Conservation (phyloP, 2,797 vertebrate genomes). For the Paedocypris micromegethes region DNA sequence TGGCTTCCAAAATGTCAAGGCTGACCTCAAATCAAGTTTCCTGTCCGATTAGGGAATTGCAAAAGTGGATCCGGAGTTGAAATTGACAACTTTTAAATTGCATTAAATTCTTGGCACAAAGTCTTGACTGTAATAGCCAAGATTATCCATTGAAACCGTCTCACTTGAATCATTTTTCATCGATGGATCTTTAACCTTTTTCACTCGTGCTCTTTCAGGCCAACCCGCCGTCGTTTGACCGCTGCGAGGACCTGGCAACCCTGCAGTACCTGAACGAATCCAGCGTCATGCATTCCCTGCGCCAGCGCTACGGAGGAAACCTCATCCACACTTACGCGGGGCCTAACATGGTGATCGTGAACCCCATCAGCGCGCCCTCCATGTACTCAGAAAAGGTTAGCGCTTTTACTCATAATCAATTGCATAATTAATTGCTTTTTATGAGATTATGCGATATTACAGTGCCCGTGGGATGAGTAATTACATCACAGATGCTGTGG, state of each 20-base stretch:
- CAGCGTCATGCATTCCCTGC: slow-evolving; percentile 85
- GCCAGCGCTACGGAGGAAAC: slow-evolving; percentile 90
- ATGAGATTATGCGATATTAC: no score
- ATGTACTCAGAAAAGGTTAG: slow-evolving; percentile 96
- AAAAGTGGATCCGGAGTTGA: slow-evolving; percentile 23
- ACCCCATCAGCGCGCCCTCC: slow-evolving; percentile 88
- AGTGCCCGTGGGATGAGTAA: no score
- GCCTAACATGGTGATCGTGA: slow-evolving; percentile 85
- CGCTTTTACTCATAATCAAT: not conserved
- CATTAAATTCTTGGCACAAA: slow-evolving; percentile 27
- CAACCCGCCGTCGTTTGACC: slow-evolving; percentile 85
- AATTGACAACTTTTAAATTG: slow-evolving; percentile 18
- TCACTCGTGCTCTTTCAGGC: slow-evolving; percentile 65
- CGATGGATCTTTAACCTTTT: not conserved
- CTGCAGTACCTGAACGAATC: slow-evolving; percentile 93
- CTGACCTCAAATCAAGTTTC: slow-evolving; percentile 29
- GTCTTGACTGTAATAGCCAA: slow-evolving; percentile 4
- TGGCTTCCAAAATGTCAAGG: slow-evolving; percentile 23
- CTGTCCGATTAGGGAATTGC: slow-evolving; percentile 39
- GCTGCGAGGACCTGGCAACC: slow-evolving; percentile 84
- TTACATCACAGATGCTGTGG: no score
- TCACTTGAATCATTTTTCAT: not conserved
- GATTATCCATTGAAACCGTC: slow-evolving; percentile 13
- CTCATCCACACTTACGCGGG: slow-evolving; percentile 87
- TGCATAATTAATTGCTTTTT: no score